Base-by-base conservation (phyloP, 2,888 invertebrate species). In the Drosophila macrospina region DNA sequence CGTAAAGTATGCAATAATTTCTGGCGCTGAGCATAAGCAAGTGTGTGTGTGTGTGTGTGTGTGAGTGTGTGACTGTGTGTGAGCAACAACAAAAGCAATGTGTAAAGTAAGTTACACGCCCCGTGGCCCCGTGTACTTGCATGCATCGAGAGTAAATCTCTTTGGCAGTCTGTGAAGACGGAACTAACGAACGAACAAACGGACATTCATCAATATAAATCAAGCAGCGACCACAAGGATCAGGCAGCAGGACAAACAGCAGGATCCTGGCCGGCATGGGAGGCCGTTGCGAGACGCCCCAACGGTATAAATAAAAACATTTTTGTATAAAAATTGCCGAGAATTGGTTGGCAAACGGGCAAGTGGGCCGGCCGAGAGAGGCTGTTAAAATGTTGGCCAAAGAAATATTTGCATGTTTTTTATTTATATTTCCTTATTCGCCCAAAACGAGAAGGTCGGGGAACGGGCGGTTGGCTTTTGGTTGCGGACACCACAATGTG, bases 181-280 rank as follows among this genome's bases (percentile, higher is more conserved):
- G 80, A 85, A 87, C 87, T 85, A 87, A 83, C 87, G 85, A 87
- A 83, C 87, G 85, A 87, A 85, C 83, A 83, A 85, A 83, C 77
- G 85, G 81, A 84, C 90, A 90, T 90, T 90, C 90, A 90, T 90
- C 90, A 90, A 90, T 90, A 90, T 90, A 90, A 90, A 90, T 90
- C 90, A 90, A 90, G 86, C 88, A 71, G 69, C 88, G 90, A 84
- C 89, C 86, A 85, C 89, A 87, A 74, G 79, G 78, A 75, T 80
- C 86, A 71, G 80, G 75, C 86, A 57, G 48, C 28, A 45, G 34
- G 41, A 41, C 48, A 6, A 32, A 42, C 41, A 39, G 30, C 56
- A 50, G 61, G 44, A 48, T n/a, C 30, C 47, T 24, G 20, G 44
- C 52, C 24, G 37, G 16, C 36, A 41, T 37, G 45, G 47, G 66